These are phyloP conservation scores for Silurus meridionalis DNA, from an alignment of 2,113 vertebrate genomes.

Conservation along the genomic window DNA sequence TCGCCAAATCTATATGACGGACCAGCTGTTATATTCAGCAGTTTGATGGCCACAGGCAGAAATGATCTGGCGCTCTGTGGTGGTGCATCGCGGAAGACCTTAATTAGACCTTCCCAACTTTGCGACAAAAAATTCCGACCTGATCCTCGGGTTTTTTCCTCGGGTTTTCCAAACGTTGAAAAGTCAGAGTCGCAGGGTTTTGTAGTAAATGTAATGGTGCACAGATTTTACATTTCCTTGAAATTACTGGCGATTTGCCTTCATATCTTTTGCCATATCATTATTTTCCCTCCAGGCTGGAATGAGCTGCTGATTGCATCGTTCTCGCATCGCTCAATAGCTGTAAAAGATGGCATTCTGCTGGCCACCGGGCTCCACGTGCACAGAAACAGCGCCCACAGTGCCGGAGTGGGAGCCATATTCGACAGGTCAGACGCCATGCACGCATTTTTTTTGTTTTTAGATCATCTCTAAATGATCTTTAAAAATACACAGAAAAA, in stretches of 20 bases:
- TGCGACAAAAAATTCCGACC: background rate
- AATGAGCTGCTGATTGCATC: constrained; percentile 98
- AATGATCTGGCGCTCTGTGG: too few relatives aligned
- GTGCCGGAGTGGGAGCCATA: constrained; percentile 96
- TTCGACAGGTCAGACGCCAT: constrained; percentile 86
- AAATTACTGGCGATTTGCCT: background rate
- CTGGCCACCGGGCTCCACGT: constrained; percentile 95
- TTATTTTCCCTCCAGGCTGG: constrained; percentile 80
- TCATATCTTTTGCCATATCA: background rate
- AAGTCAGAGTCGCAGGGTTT: background rate
- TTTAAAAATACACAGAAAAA: background rate
- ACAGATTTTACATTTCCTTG: background rate
- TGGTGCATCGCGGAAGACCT: background rate
- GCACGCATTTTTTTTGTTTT: background rate
- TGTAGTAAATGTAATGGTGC: background rate
- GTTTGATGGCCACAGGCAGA: too few relatives aligned
- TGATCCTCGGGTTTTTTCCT: background rate
- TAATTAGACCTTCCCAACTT: background rate
- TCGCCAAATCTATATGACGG: too few relatives aligned
- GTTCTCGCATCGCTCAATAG: constrained; percentile 96
- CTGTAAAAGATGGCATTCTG: constrained; percentile 95
- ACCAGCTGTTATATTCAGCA: too few relatives aligned
- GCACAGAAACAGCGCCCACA: constrained; percentile 96
- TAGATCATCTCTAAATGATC: background rate
- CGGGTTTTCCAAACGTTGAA: background rate